A percentile compares a stretch with the other conserved stretches of the same genome.
phyloP scores from a whole-genome alignment of 2,888 invertebrate species.

The Acronicta alni region DNA sequence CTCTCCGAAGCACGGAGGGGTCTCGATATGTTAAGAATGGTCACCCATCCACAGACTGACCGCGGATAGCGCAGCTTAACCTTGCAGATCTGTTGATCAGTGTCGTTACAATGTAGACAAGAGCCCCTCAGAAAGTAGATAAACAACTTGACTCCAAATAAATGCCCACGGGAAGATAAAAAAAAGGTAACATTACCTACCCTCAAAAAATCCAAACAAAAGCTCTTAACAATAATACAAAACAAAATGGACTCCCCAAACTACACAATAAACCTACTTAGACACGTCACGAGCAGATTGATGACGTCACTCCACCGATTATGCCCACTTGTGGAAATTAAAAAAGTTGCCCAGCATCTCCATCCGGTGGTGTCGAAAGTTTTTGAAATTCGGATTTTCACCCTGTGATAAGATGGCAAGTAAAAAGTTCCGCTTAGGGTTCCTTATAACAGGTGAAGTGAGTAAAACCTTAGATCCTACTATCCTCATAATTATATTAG shows the following conservation, averaged over 20 bases:
- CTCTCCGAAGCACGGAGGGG: too few relatives aligned
- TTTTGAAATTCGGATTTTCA: slow-evolving; percentile 40
- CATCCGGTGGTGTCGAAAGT: slow-evolving; percentile 43
- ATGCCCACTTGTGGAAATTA: slow-evolving; percentile 63
- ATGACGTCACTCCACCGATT: slow-evolving; percentile 56
- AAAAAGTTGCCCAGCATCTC: slow-evolving; percentile 54
- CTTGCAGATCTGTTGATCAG: too few relatives aligned
- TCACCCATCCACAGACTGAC: too few relatives aligned
- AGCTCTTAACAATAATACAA: slow-evolving; percentile 6
- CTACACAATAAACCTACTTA: slow-evolving; percentile 19
- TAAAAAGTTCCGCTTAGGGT: slow-evolving; percentile 40
- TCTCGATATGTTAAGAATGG: too few relatives aligned
- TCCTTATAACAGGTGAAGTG: slow-evolving; percentile 11
- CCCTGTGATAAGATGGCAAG: slow-evolving; percentile 24
- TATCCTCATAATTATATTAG: too few relatives aligned
- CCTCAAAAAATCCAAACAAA: neutral
- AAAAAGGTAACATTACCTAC: neutral
- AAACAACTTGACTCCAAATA: too few relatives aligned
- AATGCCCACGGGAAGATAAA: too few relatives aligned
- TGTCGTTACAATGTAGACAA: too few relatives aligned
- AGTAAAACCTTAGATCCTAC: neutral
- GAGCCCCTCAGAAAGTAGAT: too few relatives aligned
- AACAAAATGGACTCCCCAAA: slow-evolving; percentile 7
- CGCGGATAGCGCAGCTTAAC: too few relatives aligned
- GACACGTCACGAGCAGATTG: slow-evolving; percentile 46